Base-by-base conservation (phyloP, 1,140 invertebrate species). In the Drosophila bocki region DNA sequence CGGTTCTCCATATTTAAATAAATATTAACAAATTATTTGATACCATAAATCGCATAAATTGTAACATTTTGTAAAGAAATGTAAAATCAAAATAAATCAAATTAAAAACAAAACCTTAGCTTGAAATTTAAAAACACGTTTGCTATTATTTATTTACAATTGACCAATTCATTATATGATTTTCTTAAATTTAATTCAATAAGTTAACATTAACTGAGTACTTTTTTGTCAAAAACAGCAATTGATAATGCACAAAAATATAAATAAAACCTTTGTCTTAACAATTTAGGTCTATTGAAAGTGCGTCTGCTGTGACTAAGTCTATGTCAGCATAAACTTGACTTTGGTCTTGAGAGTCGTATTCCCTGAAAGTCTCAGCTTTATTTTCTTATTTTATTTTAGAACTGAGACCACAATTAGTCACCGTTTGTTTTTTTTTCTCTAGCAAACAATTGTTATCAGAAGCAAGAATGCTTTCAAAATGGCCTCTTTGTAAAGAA, bases 261-360 rank as follows among this genome's bases (percentile, higher is more conserved):
- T 35, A 53, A 50, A 29, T 35, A 13, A 53, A 35, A 35, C 32
- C 50, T 19, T 53, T 53, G 51, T 53, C 17, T 53, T 35, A 53
- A 22, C 33, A 37, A 37, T 22, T 19, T 4, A 3, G 12, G 19
- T 37, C 32, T 53, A 35, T 53, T 19, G 17, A 35, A 19, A 19
- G 29, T 15, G 6, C n/a, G 7, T 19, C 19, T 53, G 32, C 50
- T 19, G 12, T 53, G 32, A 53, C 17, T 54, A 35, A 19, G 12
- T 53, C 6, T 37, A 5, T 54, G 33, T 5, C 13, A 13, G 9
- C 32, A n/a, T 15, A 35, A n/a, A 57, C 68, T 57, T 57, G 68
- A 71, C 68, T 71, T 71, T 71, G 68, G 33, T n/a, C 50, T 47
- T 48, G 33, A 41, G 19, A 65, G 15, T 45, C 12, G 12, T 39